Evolutionary conservation across 1,140 invertebrate genomes (phyloP).

Genomic region (Eurosta solidaginis): DNA sequence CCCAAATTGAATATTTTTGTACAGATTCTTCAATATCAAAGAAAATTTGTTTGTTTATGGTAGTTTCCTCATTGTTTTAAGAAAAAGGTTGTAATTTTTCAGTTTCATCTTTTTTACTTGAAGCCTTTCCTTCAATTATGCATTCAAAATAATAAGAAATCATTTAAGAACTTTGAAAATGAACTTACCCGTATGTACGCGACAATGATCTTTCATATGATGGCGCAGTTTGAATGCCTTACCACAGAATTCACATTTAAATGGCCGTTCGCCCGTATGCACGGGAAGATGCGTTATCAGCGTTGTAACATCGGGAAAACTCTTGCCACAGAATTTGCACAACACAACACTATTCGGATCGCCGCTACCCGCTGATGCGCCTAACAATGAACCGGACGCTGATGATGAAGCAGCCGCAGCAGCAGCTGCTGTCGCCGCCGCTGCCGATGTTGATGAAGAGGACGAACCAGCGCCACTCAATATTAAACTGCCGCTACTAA

Average conservation of each 20-base stretch:
- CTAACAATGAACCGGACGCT: conserved; percentile 47
- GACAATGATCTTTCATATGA: conserved; percentile 92
- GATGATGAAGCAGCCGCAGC: conserved; percentile 47
- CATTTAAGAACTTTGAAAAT: background rate
- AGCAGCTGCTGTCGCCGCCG: conserved; percentile 51
- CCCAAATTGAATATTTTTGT: too few species aligned
- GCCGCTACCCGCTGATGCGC: conserved; percentile 57
- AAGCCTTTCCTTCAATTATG: too few species aligned
- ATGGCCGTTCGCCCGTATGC: conserved; percentile 85
- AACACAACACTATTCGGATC: conserved; percentile 77
- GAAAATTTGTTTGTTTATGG: too few species aligned
- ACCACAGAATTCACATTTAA: conserved; percentile 89
- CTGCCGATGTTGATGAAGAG: conserved; percentile 53
- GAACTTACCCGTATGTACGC: conserved; percentile 79
- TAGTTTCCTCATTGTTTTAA: too few species aligned
- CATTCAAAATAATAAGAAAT: background rate
- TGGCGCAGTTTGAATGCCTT: conserved; percentile 88
- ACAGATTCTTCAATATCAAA: too few species aligned
- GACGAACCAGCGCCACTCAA: conserved; percentile 46
- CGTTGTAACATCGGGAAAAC: conserved; percentile 84
- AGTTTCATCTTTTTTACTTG: too few species aligned
- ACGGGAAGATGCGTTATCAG: conserved; percentile 83
- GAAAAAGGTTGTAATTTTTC: too few species aligned
- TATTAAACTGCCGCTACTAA: conserved; percentile 39
- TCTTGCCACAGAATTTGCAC: conserved; percentile 89